These are phyloP conservation scores for Pseudeuparius sepicola DNA, from an alignment of 2,888 invertebrate genomes.

Conservation along the genomic window DNA sequence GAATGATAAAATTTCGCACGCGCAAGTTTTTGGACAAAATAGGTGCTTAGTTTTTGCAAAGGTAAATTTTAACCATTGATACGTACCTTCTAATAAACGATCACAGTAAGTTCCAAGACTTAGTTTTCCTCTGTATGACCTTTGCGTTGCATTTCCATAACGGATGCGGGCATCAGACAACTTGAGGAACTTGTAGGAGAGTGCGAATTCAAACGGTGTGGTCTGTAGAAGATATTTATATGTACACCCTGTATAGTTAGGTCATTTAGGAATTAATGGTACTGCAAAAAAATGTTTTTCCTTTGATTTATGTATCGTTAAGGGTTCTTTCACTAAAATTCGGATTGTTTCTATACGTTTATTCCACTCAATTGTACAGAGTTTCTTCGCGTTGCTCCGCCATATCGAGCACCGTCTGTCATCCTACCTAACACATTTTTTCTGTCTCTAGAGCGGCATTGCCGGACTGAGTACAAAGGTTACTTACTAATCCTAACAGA, in stretches of 20 bases:
- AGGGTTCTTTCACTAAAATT: too few relatives aligned
- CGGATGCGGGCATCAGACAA: slow-evolving; percentile 65
- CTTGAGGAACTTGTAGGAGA: slow-evolving; percentile 74
- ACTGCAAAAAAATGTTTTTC: slow-evolving; percentile 2
- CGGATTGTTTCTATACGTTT: too few relatives aligned
- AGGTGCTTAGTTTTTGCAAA: slow-evolving; percentile 9
- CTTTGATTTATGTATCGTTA: too few relatives aligned
- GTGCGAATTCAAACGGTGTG: slow-evolving; percentile 78
- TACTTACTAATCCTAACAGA: too few relatives aligned
- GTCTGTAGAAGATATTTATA: not conserved
- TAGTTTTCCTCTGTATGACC: slow-evolving; percentile 66
- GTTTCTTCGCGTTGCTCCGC: too few relatives aligned
- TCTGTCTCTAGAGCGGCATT: too few relatives aligned
- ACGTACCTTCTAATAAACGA: slow-evolving; percentile 54
- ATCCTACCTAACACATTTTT: too few relatives aligned
- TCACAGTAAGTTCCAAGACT: slow-evolving; percentile 72
- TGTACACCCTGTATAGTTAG: not conserved
- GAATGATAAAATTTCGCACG: too few relatives aligned
- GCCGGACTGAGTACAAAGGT: too few relatives aligned
- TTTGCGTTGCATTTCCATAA: slow-evolving; percentile 64
- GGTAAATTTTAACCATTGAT: slow-evolving; percentile 10
- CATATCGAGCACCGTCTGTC: too few relatives aligned
- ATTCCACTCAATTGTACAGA: too few relatives aligned
- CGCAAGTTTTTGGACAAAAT: slow-evolving; percentile 3
- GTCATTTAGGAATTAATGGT: not conserved